Evolutionary conservation across 2,797 vertebrate genomes (phyloP), one percentile per base, ranked within the genome.

Genomic region (Harpagifer antarcticus): DNA sequence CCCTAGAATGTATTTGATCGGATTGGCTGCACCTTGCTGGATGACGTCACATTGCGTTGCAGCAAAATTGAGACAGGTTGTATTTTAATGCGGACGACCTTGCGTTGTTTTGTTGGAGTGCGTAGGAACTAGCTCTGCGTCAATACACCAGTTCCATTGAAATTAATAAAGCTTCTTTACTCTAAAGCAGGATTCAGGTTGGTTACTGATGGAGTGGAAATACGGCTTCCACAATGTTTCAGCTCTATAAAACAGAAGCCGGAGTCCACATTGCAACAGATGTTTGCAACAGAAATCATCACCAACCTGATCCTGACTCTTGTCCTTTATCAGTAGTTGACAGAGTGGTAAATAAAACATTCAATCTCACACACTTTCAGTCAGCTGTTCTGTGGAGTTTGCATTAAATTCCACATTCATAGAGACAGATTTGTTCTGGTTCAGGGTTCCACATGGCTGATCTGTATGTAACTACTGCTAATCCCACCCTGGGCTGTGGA

Each of bases 401-500:
- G 61, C 56, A 83, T 74, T 63, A 64, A 83, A 78, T 75, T 81
- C 48, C 58, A 57, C 37, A 71, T 79, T 66, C 53, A 64, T 52
- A 50, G 48, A 72, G 59, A 27, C 59, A 59, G 31, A 49, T 72
- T 78, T 66, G 73, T 68, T 58, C 14, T 4, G 43, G 8, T 37
- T 76, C 72, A 58, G 17, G 61, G 86, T 86, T 88, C 79, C 74
- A 68, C 81, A 77, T 79, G 81, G 60, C 59, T 65, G 82, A 79
- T 81, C 85, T 76, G 72, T 74, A 74, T 81, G 84, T 82, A 81
- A 85, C 82, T 57, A 68, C 60, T 0, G n/a, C 64, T 86, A 89
- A 89, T 89, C 86, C 84, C 82, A 81, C 71, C 40, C 79, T 68
- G 69, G 75, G 68, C 73, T 0, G 17, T 70, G 79, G 86, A 82